Base-by-base conservation (phyloP, 2,113 vertebrate genomes). In the Phylloscopus whistleri region DNA sequence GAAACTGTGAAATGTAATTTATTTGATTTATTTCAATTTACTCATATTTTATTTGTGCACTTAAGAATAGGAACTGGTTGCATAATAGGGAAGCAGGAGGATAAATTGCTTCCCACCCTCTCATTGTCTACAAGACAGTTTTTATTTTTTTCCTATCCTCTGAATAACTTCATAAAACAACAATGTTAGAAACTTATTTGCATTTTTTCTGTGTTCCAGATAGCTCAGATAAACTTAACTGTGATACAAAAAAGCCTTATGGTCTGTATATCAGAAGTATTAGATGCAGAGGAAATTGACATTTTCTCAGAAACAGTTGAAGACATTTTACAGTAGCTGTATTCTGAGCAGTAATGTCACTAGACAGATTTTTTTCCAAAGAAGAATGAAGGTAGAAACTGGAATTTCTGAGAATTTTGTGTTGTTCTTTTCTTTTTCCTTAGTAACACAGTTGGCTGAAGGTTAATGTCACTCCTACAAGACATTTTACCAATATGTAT, bases 11-110 rank as follows among this genome's bases (percentile, higher is more conserved):
- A 80, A 39, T 2, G 8, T 33, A 72, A 76, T 89, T 82, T 85
- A 48, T 73, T 93, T 90, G 66, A 87, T 93, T 94, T 93, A 94
- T 92, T 94, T 93, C 73, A 92, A 77, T 92, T 93, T 91, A 64
- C 37, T 87, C 58, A n/a, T 93, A 52, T 70, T 95, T 96, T 85
- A 79, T 84, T 82, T 89, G 84, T 86, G 75, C 79, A 82, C 82
- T 92, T 91, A 91, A 76, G 73, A 92, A 49, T 55, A 33, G 27
- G 11, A 28, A 81, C 83, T 49, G 35, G 49, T 87, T 93, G 72
- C 53, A 89, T 56, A 74, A 87, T 18, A 19, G 35, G 14, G 22
- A 82, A 84, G 19, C 30, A 80, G 35, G 5, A 91, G 15, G 27
- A 77, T 83, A 35, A 64, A 74, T 82, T 90, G 3, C 78, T 79